Evolutionary conservation across 2,113 vertebrate species (phyloP), one percentile per base, ranked within the genome.

Genomic region (Hassar affinis): DNA sequence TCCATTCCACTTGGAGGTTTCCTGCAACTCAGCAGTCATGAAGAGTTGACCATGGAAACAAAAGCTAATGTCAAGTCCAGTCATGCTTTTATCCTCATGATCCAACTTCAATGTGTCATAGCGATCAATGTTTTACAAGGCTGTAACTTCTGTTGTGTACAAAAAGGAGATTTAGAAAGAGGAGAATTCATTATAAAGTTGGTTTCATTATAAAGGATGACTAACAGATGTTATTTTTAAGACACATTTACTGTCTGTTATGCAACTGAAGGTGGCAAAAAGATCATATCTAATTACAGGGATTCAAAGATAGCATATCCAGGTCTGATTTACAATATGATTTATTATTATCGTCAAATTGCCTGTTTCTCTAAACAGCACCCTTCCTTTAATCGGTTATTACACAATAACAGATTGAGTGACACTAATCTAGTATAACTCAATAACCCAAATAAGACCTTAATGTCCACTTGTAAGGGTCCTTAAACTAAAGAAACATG

Each of bases 1-100:
- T 86, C 90, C 61, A 62, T 90, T 88, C 27, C 87, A 78, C 86
- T 86, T 71, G 84, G 85, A 88, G 87, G 87, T 89, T 92, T 91
- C 89, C 87, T 87, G 83, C 82, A 86, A 30, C 84, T 79, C 62
- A 72, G 87, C 88, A 86, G 71, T 87, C 27, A 69, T 18, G 66
- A 82, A 77, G 18, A 79, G 77, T 85, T 85, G 69, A 72, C 87
- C 86, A 86, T 84, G 86, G 88, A 90, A 86, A 79, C 81, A 72
- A 74, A 88, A 86, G 45, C 79, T 84, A 76, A 88, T 81, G 85
- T 87, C 82, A 84, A 84, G 74, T 83, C 81, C 87, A 88, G 86
- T 79, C 56, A 80, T 84, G 52, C 84, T 84, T 78, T 88, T 86
- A 88, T 66, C 79, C 85, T 33, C 85, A 80, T 85, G 75, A 86